phyloP scores from a whole-genome alignment of 2,888 invertebrate genomes.

The Platypus cylindrus region DNA sequence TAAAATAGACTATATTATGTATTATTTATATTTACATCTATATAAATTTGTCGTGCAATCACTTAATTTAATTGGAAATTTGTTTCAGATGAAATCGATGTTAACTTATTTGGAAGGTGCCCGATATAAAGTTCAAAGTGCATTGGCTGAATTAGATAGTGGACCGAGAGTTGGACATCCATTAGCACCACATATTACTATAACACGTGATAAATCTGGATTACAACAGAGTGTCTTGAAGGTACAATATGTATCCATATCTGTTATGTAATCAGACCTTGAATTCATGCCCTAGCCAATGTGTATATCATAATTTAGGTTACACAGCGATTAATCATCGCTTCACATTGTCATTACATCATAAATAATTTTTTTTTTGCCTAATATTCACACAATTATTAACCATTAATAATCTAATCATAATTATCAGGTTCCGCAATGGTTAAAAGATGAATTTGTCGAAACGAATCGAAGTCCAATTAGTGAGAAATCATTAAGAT shows the following conservation, averaged over 20 bases:
- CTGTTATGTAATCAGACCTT: neutral
- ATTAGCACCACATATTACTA: slow-evolving; percentile 72
- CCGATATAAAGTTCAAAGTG: slow-evolving; percentile 74
- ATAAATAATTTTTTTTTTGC: too few relatives aligned
- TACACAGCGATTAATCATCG: too few relatives aligned
- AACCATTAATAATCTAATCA: too few relatives aligned
- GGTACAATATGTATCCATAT: slow-evolving; percentile 34
- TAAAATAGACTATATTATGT: too few relatives aligned
- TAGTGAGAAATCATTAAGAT: slow-evolving; percentile 31
- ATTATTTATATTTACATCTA: too few relatives aligned
- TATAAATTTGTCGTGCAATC: too few relatives aligned
- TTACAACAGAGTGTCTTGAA: slow-evolving; percentile 74
- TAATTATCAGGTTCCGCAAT: slow-evolving; percentile 52
- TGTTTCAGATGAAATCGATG: slow-evolving; percentile 78
- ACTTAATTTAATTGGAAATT: too few relatives aligned
- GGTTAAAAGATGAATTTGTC: slow-evolving; percentile 55
- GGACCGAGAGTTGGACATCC: slow-evolving; percentile 68
- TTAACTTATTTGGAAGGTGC: slow-evolving; percentile 84
- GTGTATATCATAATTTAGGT: too few relatives aligned
- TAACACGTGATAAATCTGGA: slow-evolving; percentile 81
- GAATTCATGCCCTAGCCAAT: too few relatives aligned
- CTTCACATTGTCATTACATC: too few relatives aligned
- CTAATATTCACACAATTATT: too few relatives aligned
- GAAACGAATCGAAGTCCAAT: slow-evolving; percentile 33
- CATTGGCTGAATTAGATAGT: slow-evolving; percentile 70